Percentiles rank a stretch among this genome's conserved stretches.
These are phyloP conservation scores for Tachystola acroxantha DNA, from an alignment of 2,888 invertebrate genomes.

Conservation along the genomic window DNA sequence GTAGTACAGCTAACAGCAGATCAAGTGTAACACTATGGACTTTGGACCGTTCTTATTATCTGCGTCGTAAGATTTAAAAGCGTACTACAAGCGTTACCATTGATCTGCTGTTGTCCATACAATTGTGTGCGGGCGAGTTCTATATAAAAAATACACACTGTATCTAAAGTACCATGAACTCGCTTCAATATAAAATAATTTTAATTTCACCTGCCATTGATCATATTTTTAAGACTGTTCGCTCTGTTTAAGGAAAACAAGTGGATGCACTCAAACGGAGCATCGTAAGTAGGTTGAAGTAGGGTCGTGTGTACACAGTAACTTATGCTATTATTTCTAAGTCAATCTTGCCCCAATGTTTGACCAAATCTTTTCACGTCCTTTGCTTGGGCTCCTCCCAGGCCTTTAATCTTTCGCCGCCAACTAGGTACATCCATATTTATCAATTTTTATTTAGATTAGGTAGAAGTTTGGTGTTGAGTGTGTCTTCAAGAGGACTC, in stretches of 20 bases:
- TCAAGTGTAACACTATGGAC: too few relatives aligned
- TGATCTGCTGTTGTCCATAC: too few relatives aligned
- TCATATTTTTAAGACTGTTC: too few relatives aligned
- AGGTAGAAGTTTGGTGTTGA: slow-evolving; percentile 31
- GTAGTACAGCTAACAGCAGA: too few relatives aligned
- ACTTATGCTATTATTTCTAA: slow-evolving; percentile 75
- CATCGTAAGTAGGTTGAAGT: slow-evolving; percentile 57
- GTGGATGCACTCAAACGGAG: slow-evolving; percentile 62
- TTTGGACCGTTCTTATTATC: too few relatives aligned
- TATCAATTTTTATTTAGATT: slow-evolving; percentile 37
- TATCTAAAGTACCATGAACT: too few relatives aligned
- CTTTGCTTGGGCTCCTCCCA: slow-evolving; percentile 32
- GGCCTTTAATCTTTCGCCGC: slow-evolving; percentile 66
- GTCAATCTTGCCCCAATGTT: slow-evolving; percentile 63
- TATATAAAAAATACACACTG: too few relatives aligned
- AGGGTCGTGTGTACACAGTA: slow-evolving; percentile 63
- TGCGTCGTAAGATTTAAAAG: too few relatives aligned
- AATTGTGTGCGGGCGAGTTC: too few relatives aligned
- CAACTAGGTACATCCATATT: slow-evolving; percentile 41
- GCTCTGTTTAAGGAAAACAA: slow-evolving; percentile 71
- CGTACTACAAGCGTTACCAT: too few relatives aligned
- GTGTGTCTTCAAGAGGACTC: slow-evolving; percentile 24
- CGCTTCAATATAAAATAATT: too few relatives aligned
- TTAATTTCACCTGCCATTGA: too few relatives aligned
- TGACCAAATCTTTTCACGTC: slow-evolving; percentile 68